Percentiles rank a stretch among this genome's conserved stretches.
Evolutionary conservation across 1,140 invertebrate species (phyloP).

Genomic region (Carcinoscorpius rotundicauda): DNA sequence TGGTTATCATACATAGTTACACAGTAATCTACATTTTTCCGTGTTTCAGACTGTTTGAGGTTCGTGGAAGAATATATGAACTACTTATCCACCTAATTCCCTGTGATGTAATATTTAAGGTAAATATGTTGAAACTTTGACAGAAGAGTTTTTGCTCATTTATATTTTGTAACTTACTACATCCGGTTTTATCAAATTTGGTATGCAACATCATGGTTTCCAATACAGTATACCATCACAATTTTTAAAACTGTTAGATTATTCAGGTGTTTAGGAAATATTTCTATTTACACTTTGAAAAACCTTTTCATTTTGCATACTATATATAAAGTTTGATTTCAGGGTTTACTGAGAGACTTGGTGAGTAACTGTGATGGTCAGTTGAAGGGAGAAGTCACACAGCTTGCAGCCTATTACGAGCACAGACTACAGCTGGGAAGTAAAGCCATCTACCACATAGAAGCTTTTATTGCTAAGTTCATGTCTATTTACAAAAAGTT

Average conservation of each 20-base stretch:
- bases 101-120: slow-evolving; percentile 80
- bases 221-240: not conserved
- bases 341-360: slow-evolving; percentile 67
- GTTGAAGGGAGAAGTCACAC: slow-evolving; percentile 71
- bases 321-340: slow-evolving; percentile 21
- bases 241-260: not conserved
- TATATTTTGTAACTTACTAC: no score
- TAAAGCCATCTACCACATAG: slow-evolving; percentile 93
- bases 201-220: not conserved
- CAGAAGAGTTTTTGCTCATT: no score
- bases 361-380: slow-evolving; percentile 72
- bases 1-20: no score
- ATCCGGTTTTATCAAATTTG: no score
- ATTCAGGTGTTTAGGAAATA: slow-evolving; percentile 3
- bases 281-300: not conserved
- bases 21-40: slow-evolving; percentile 5
- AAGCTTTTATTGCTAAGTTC: slow-evolving; percentile 92
- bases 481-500: slow-evolving; percentile 88
- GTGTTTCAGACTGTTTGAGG: slow-evolving; percentile 50
- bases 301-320: slow-evolving; percentile 8
- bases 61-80: slow-evolving; percentile 82
- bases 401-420: slow-evolving; percentile 76
- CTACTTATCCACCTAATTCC: slow-evolving; percentile 89
- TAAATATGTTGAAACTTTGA: slow-evolving; percentile 23
- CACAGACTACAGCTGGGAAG: slow-evolving; percentile 76